These are phyloP conservation scores for Halictus quadricinctus DNA, from an alignment of 2,888 invertebrate genomes.

Conservation along the genomic window DNA sequence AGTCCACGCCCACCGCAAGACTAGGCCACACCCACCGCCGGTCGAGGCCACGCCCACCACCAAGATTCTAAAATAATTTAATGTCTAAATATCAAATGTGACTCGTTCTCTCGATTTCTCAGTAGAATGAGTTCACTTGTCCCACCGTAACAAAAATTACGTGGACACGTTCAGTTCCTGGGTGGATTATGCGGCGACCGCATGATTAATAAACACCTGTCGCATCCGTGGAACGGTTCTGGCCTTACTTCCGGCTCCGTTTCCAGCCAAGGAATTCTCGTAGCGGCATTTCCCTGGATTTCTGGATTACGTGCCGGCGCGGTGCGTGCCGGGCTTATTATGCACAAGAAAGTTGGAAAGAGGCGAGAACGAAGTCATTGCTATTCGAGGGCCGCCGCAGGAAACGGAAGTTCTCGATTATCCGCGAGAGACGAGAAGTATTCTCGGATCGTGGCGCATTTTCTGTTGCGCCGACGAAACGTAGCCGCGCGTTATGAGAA, in stretches of 20 bases:
- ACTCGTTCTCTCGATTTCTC: too few relatives aligned
- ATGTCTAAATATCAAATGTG: too few relatives aligned
- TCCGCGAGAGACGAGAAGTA: slow-evolving; percentile 64
- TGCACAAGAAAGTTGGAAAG: slow-evolving; percentile 54
- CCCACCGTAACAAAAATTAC: not conserved
- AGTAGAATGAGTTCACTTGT: not conserved
- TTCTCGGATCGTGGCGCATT: slow-evolving; percentile 66
- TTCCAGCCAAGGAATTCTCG: slow-evolving; percentile 17
- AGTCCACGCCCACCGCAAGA: not conserved
- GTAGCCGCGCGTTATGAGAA: slow-evolving; percentile 10
- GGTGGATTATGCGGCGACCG: not conserved
- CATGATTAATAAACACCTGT: not conserved
- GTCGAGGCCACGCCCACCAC: not conserved
- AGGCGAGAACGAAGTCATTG: slow-evolving; percentile 72
- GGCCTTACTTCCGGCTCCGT: slow-evolving; percentile 39
- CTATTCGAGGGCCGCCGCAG: slow-evolving; percentile 75
- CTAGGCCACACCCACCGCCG: not conserved
- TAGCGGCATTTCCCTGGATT: slow-evolving; percentile 42
- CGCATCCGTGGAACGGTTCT: slow-evolving; percentile 5
- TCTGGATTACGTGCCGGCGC: slow-evolving; percentile 47
- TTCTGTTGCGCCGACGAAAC: slow-evolving; percentile 38
- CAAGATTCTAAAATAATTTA: not conserved
- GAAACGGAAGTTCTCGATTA: slow-evolving; percentile 80
- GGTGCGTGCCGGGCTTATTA: slow-evolving; percentile 41
- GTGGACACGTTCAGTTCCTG: not conserved